Percentiles rank a stretch among this genome's conserved stretches.
These are phyloP conservation scores for Ametastegia equiseti DNA, from an alignment of 2,888 invertebrate genomes.

Conservation along the genomic window DNA sequence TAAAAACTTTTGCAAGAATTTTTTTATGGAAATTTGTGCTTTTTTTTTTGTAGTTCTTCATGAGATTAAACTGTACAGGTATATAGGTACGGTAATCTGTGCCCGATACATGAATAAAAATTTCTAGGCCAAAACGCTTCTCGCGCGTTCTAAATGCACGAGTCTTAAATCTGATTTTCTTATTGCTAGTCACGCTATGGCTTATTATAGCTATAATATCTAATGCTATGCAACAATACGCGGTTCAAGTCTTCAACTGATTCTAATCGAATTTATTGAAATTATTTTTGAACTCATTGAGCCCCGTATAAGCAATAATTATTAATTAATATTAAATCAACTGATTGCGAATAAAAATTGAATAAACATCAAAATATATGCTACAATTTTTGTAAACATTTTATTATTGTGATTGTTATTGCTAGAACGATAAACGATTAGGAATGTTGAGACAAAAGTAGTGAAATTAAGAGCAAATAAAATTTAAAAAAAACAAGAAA, in stretches of 20 bases:
- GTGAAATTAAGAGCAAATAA: not conserved
- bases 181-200: slow-evolving; percentile 22
- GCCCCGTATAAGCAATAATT: no score
- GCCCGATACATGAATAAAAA: not conserved
- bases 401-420: no score
- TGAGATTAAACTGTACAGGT: no score
- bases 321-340: no score
- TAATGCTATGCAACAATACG: not conserved
- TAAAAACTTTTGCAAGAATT: no score
- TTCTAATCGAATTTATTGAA: not conserved
- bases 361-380: no score
- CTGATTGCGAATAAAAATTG: no score
- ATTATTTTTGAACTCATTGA: no score
- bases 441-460: no score
- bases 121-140: not conserved
- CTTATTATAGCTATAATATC: not conserved
- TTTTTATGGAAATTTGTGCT: not conserved
- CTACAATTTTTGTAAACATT: no score
- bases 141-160: not conserved
- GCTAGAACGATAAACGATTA: no score
- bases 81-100: no score
- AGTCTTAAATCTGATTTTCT: not conserved
- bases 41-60: not conserved
- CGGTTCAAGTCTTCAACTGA: not conserved
- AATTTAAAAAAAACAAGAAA: not conserved